phyloP scores from a whole-genome alignment of 2,113 vertebrate genomes.

The Leptodactylus fuscus region DNA sequence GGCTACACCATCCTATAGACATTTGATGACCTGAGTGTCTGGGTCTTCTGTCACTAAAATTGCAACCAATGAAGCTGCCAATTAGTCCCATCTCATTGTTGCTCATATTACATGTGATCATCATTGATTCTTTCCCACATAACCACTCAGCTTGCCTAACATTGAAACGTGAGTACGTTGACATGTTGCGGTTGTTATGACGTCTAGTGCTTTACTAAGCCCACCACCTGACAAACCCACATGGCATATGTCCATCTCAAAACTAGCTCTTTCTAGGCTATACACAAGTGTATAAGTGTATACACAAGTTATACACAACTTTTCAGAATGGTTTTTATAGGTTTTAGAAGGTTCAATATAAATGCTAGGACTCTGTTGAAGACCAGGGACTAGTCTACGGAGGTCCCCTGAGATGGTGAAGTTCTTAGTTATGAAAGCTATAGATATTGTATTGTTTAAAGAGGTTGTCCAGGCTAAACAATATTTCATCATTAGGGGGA shows the following conservation, averaged over 20 bases:
- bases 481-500: too few relatives aligned
- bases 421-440: too few relatives aligned
- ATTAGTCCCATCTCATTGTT: not conserved
- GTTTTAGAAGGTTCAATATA: too few relatives aligned
- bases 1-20: not conserved
- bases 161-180: slow-evolving; percentile 31
- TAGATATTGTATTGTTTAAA: too few relatives aligned
- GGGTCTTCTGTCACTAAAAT: not conserved
- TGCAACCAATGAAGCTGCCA: not conserved
- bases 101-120: not conserved
- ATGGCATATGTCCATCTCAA: not conserved
- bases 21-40: not conserved
- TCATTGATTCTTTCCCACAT: not conserved
- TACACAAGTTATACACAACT: too few relatives aligned
- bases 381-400: too few relatives aligned
- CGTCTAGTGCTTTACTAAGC: not conserved
- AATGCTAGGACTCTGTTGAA: too few relatives aligned
- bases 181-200: slow-evolving; percentile 14
- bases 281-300: not conserved
- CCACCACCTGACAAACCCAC: slow-evolving; percentile 24
- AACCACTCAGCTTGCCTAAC: not conserved
- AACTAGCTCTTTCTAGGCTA: slow-evolving; percentile 2
- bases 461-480: too few relatives aligned
- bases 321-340: too few relatives aligned
- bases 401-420: too few relatives aligned